A percentile compares a stretch with the other conserved stretches of the same genome.
phyloP scores from a whole-genome alignment of 1,140 invertebrate species.

The Drosophila yakuba region DNA sequence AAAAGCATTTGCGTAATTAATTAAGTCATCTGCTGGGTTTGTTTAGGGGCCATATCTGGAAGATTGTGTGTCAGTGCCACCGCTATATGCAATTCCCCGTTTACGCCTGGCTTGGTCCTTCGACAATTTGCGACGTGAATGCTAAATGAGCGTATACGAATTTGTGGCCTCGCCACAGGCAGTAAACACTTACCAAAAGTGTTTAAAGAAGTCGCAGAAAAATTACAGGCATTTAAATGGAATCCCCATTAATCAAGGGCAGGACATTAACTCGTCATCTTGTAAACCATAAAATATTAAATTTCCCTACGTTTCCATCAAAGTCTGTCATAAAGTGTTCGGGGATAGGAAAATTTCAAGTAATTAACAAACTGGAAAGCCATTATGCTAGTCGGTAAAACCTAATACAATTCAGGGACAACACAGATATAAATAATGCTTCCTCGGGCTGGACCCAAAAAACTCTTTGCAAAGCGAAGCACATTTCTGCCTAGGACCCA shows the following conservation, averaged over 20 bases:
- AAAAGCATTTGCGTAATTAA: conserved; percentile 64
- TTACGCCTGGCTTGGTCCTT: conserved; percentile 37
- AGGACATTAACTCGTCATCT: conserved; percentile 35
- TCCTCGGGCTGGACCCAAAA: conserved; percentile 2
- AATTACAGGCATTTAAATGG: conserved; percentile 30
- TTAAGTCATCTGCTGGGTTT: conserved; percentile 52
- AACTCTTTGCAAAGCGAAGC: conserved; percentile 22
- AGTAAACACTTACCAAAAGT: conserved; percentile 40
- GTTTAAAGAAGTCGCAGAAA: conserved; percentile 7
- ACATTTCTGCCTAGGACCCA: conserved; percentile 22
- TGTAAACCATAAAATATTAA: conserved; percentile 33
- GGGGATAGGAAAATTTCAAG: conserved; percentile 6
- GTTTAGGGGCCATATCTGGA: conserved; percentile 33
- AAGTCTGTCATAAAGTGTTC: conserved; percentile 5
- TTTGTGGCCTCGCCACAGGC: conserved; percentile 20
- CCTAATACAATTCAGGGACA: conserved; percentile 23
- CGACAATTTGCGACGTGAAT: conserved; percentile 37
- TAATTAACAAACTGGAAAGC: conserved; percentile 43
- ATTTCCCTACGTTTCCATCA: conserved; percentile 19
- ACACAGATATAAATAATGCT: conserved; percentile 42
- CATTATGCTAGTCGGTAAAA: conserved; percentile 1
- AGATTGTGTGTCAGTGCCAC: conserved; percentile 26
- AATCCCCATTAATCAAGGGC: conserved; percentile 39
- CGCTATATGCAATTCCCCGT: conserved; percentile 41
- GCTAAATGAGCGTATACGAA: conserved; percentile 41